These are phyloP conservation scores for Drosophila malerkotliana DNA, from an alignment of 1,140 invertebrate species.

Conservation along the genomic window DNA sequence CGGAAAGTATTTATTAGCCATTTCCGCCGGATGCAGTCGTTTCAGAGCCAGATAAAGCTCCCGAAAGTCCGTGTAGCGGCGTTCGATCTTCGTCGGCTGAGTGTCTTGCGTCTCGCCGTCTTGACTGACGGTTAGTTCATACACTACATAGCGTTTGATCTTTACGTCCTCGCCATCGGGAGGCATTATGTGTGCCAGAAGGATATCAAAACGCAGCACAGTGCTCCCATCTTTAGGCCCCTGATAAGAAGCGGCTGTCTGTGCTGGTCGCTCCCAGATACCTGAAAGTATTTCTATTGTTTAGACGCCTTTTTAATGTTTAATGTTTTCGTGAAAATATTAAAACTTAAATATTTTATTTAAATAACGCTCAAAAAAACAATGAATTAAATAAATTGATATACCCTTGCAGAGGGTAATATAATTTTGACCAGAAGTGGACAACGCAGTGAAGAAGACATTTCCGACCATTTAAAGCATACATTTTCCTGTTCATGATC, in stretches of 20 bases:
- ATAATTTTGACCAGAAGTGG: too few species aligned
- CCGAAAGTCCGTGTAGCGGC: conserved; percentile 91
- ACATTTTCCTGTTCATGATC: too few species aligned
- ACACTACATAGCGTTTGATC: conserved; percentile 87
- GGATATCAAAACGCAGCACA: conserved; percentile 84
- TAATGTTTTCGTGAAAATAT: too few species aligned
- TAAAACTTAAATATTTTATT: too few species aligned
- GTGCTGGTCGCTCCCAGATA: conserved; percentile 65
- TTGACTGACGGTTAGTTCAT: conserved; percentile 86
- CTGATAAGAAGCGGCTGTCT: conserved; percentile 15
- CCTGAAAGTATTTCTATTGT: conserved; percentile 26
- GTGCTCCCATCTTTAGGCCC: conserved; percentile 61
- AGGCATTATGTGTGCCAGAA: conserved; percentile 84
- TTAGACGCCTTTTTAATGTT: background rate
- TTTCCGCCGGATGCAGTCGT: conserved; percentile 86
- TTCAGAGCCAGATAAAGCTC: conserved; percentile 87
- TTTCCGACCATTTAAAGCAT: too few species aligned
- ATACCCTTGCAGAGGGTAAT: too few species aligned
- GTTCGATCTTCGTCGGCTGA: conserved; percentile 87
- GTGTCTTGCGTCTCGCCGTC: conserved; percentile 85
- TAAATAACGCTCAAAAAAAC: too few species aligned
- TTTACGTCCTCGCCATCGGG: conserved; percentile 84
- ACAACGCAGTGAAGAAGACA: too few species aligned
- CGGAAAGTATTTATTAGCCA: conserved; percentile 88
- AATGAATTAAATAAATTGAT: too few species aligned